These are phyloP conservation scores for Cebus imitator DNA, from an alignment of 2,113 vertebrate species.

Conservation along the genomic window DNA sequence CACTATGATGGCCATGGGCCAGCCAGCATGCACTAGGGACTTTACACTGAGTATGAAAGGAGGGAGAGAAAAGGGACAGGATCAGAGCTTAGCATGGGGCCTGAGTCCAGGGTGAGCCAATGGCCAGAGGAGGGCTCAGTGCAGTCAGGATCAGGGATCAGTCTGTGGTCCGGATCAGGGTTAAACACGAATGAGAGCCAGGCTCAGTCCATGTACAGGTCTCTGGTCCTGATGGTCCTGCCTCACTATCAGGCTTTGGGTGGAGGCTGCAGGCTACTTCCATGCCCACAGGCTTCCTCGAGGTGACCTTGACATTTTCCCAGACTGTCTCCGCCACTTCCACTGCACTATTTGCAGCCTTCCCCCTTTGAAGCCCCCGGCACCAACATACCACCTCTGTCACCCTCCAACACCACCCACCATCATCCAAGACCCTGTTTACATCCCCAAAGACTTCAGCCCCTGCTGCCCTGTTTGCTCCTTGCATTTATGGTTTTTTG, in stretches of 20 bases:
- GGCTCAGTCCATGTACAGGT: background rate
- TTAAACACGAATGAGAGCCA: background rate
- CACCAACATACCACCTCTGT: background rate
- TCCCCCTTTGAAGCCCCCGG: background rate
- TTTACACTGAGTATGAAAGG: background rate
- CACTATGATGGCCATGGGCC: too few species aligned
- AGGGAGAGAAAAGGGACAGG: background rate
- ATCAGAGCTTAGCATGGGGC: background rate
- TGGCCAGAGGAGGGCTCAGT: background rate
- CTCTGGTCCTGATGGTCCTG: background rate
- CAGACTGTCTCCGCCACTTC: background rate
- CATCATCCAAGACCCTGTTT: background rate
- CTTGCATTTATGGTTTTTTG: background rate
- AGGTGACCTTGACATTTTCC: background rate
- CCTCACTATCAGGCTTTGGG: too few species aligned
- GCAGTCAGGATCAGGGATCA: background rate
- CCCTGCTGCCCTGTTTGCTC: background rate
- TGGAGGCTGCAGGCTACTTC: background rate
- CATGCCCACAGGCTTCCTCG: background rate
- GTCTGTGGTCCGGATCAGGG: background rate
- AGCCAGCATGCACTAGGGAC: background rate
- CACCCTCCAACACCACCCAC: background rate
- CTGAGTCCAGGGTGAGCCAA: background rate
- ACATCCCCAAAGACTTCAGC: background rate
- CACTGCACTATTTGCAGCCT: background rate